Percentiles rank a stretch among this genome's conserved stretches.
Evolutionary conservation across 2,113 vertebrate species (phyloP).

Genomic region (Oxygymnocypris stewartii): DNA sequence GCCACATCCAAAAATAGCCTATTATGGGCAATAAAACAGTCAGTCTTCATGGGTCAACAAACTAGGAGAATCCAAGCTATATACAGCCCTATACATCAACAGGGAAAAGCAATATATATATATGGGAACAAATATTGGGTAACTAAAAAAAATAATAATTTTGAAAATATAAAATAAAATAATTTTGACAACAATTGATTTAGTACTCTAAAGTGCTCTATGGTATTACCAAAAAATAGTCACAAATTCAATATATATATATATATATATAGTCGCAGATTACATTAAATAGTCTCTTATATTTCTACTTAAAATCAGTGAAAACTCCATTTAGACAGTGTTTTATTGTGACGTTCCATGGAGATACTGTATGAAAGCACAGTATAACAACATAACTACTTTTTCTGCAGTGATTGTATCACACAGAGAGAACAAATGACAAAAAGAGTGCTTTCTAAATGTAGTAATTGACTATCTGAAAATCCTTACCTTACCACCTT

Average conservation of each 20-base stretch:
- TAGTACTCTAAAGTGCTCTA: background rate
- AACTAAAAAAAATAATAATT: background rate
- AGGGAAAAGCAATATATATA: background rate
- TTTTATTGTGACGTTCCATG: background rate
- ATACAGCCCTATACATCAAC: conserved; percentile 17
- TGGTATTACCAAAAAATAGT: background rate
- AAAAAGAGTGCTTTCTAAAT: conserved; percentile 48
- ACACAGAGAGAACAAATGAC: conserved; percentile 38
- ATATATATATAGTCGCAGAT: background rate
- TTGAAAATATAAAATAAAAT: too few relatives aligned
- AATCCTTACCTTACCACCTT: conserved; percentile 46
- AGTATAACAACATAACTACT: conserved; percentile 18
- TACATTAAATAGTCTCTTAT: background rate
- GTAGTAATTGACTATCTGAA: conserved; percentile 55
- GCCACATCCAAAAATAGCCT: conserved; percentile 42
- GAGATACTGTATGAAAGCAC: background rate
- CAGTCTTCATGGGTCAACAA: conserved; percentile 34
- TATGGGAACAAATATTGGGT: background rate
- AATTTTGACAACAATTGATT: background rate
- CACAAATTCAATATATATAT: too few relatives aligned
- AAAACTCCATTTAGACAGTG: conserved; percentile 7
- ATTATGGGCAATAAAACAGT: conserved; percentile 42
- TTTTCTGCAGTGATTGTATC: conserved; percentile 34
- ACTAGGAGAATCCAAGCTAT: background rate
- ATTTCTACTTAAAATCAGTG: background rate